phyloP scores from a whole-genome alignment of 2,113 vertebrate genomes.

The Ellobius talpinus region DNA sequence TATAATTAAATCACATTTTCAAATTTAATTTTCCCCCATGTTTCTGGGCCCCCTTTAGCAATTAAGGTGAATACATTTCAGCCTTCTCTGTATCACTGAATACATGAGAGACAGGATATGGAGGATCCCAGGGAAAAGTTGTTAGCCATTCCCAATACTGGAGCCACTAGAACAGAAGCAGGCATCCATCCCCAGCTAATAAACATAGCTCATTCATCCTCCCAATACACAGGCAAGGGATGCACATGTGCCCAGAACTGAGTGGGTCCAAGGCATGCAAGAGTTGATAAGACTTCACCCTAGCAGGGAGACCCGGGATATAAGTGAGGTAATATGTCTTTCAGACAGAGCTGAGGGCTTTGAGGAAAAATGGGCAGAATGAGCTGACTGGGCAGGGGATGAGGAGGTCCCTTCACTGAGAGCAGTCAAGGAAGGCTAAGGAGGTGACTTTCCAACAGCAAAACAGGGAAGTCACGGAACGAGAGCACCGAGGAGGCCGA shows the following conservation, averaged over 20 bases:
- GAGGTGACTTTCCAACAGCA: not conserved
- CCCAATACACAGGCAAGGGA: fast-evolving
- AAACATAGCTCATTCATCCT: fast-evolving
- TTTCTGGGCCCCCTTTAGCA: not conserved
- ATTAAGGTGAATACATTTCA: not conserved
- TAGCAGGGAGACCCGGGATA: not conserved
- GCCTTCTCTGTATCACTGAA: not conserved
- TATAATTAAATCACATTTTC: not conserved
- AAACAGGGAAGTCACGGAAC: not conserved
- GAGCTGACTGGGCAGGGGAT: not conserved
- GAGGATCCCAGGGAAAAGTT: not conserved
- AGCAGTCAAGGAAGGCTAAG: not conserved
- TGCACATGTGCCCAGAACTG: not conserved
- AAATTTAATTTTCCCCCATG: not conserved
- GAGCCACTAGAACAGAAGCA: too few species aligned
- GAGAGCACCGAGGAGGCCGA: not conserved
- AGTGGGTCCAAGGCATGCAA: not conserved
- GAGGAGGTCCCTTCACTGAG: not conserved
- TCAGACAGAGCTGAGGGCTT: not conserved
- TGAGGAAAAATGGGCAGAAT: not conserved
- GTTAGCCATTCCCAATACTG: not conserved
- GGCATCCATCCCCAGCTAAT: too few species aligned
- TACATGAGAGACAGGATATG: not conserved
- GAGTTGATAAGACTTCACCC: not conserved
- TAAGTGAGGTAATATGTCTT: not conserved